Conservation (phyloP, 2,888 invertebrate genomes). For the Autographa gamma region DNA sequence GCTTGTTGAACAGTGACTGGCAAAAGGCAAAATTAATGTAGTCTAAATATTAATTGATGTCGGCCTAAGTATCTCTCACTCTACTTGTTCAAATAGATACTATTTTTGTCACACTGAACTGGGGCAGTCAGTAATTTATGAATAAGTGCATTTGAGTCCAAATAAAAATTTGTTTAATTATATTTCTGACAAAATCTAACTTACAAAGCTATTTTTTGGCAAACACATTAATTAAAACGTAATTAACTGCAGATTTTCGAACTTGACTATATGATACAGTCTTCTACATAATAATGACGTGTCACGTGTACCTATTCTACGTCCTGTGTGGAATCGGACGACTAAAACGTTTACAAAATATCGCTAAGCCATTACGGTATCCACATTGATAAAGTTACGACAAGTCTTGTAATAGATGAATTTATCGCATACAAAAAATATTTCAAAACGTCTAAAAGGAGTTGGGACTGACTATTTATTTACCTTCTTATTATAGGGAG, state of each 20-base stretch:
- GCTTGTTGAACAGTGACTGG: no score
- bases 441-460: constrained; percentile 35
- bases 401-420: constrained; percentile 22
- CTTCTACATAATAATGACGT: constrained; percentile 21
- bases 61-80: constrained; percentile 1
- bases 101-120: not conserved
- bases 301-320: constrained; percentile 14
- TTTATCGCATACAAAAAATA: constrained; percentile 17
- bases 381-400: constrained; percentile 20
- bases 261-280: constrained; percentile 28
- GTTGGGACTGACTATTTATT: constrained; percentile 37
- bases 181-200: constrained; percentile 54
- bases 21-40: no score
- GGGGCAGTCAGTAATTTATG: constrained; percentile 31
- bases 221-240: constrained; percentile 61
- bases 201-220: constrained; percentile 70
- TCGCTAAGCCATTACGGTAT: not conserved
- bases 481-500: constrained; percentile 23
- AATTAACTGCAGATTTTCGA: constrained; percentile 24
- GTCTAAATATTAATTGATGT: not conserved
- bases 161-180: constrained; percentile 51
- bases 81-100: not conserved
- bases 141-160: constrained; percentile 51
- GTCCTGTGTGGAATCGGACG: not conserved
- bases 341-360: constrained; percentile 3